A percentile compares a stretch with the other conserved stretches of the same genome.
Evolutionary conservation across 2,888 invertebrate genomes (phyloP).

Genomic region (Diarsia brunnea): DNA sequence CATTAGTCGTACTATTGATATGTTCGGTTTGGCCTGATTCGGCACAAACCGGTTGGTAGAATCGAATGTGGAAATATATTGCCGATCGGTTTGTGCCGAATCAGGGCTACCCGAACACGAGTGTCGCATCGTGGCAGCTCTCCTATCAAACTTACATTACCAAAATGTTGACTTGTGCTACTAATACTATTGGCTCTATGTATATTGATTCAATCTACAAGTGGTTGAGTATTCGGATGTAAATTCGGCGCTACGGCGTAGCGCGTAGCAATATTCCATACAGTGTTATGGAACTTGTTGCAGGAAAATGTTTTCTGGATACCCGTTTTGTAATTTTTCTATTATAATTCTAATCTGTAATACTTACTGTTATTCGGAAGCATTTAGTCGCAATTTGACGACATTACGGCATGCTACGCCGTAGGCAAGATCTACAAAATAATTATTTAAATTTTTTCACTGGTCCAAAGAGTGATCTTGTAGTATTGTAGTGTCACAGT

Average conservation of each 20-base stretch:
- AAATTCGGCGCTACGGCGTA: background rate
- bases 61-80: no score
- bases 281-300: background rate
- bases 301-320: background rate
- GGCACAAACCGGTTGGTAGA: background rate
- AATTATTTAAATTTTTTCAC: background rate
- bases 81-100: background rate
- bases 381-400: background rate
- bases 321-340: background rate
- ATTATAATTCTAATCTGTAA: background rate
- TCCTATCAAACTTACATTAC: background rate
- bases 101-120: background rate
- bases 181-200: background rate
- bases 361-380: background rate
- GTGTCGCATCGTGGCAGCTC: background rate
- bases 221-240: background rate
- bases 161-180: background rate
- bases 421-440: background rate
- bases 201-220: conserved; percentile 4
- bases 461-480: background rate
- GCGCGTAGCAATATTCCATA: background rate
- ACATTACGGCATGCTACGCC: background rate
- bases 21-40: background rate
- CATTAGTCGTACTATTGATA: background rate
- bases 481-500: background rate